These are phyloP conservation scores for Conchocele bisecta DNA, from an alignment of 2,888 invertebrate genomes.

Conservation along the genomic window DNA sequence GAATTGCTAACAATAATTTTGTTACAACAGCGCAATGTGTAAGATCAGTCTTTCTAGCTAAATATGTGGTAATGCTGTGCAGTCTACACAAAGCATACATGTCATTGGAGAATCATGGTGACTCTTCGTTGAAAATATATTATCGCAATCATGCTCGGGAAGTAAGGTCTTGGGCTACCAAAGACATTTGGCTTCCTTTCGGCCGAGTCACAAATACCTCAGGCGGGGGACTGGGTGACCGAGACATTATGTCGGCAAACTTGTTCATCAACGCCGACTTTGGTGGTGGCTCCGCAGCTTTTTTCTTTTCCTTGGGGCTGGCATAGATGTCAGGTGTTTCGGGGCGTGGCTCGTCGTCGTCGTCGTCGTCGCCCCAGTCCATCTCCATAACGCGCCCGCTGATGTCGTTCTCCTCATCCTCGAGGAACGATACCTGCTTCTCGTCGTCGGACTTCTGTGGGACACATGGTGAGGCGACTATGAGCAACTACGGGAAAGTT, in stretches of 20 bases:
- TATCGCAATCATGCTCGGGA: too few relatives aligned
- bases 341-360: constrained; percentile 42
- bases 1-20: too few relatives aligned
- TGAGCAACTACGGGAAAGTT: too few relatives aligned
- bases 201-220: not conserved
- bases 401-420: constrained; percentile 54
- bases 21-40: too few relatives aligned
- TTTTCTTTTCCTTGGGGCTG: constrained; percentile 61
- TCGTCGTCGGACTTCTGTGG: constrained; percentile 47
- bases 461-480: too few relatives aligned
- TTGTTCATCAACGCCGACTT: constrained; percentile 68
- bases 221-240: constrained; percentile 61
- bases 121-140: too few relatives aligned
- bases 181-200: not conserved
- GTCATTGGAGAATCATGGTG: too few relatives aligned
- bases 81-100: too few relatives aligned
- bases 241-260: constrained; percentile 72
- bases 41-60: too few relatives aligned
- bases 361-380: constrained; percentile 71
- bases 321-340: constrained; percentile 51
- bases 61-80: too few relatives aligned
- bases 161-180: too few relatives aligned
- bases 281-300: constrained; percentile 20
- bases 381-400: constrained; percentile 62
- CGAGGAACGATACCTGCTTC: constrained; percentile 43